Base-by-base conservation (phyloP, 2,888 invertebrate species). In the Limnephilus marmoratus region DNA sequence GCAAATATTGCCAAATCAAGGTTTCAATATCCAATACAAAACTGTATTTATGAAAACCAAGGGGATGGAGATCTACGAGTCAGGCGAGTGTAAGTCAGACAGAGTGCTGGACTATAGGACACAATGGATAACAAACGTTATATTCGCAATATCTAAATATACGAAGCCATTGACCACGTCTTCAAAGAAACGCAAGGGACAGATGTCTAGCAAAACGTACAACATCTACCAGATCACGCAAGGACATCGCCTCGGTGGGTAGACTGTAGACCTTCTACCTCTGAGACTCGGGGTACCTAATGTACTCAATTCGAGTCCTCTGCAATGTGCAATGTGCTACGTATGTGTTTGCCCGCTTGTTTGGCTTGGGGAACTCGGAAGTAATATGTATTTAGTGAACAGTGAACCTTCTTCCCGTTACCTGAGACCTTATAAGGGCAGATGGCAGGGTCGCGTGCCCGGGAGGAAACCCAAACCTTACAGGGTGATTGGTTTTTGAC, bases 371-470 rank as follows among this genome's bases (percentile, higher is more conserved):
- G 68, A 68, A 68, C 68, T 68, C 68, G 68, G 68, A 68, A 68
- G 68, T 68, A 68, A n/a, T 68, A 49, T 49, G 49, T 49, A 68
- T 68, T 68, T 68, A 68, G 68, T 68, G 68, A 68, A n/a, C 83
- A 15, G 31, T 24, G 83, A 34, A 83, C 37, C 83, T 34, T 41
- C 31, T 83, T 83, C 83, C 83, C 83, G 83, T 83, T 83, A 83
- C 83, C 83, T 83, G 83, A 34, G 83, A 83, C 37, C 68, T 68
- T 68, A 68, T 9, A 34, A 41, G 83, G 83, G 83, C 83, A 83
- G 83, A 83, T 83, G 83, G 18, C 34, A 83, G 83, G 83, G 83
- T 83, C 83, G 83, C 83, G 83, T 83, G 83, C 83, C 83, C 24
- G 83, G 83, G 68, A 68, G 68, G 68, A 68, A 68, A 68, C 68